Conservation (phyloP, 1,140 invertebrate genomes). For the Zaprionus taronus region DNA sequence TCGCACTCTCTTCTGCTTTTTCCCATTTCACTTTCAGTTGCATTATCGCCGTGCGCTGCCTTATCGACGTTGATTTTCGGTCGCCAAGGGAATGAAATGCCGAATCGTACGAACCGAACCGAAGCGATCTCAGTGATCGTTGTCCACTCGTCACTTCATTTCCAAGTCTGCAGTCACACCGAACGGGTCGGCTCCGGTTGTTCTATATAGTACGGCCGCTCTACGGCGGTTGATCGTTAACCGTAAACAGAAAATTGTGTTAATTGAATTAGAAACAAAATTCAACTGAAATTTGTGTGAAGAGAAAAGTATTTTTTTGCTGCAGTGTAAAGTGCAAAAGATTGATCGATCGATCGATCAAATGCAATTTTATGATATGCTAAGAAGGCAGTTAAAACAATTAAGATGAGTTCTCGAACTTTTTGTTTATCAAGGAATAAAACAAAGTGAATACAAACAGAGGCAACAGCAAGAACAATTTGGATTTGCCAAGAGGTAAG, state of each 20-base stretch:
- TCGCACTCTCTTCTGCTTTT: conserved; percentile 34
- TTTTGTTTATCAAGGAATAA: conserved; percentile 37
- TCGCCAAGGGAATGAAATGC: neutral
- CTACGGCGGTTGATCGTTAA: conserved; percentile 3
- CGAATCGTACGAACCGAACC: conserved; percentile 42
- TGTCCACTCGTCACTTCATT: conserved; percentile 53
- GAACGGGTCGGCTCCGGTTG: conserved; percentile 62
- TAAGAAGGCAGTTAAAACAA: neutral
- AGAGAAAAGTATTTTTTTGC: conserved; percentile 21
- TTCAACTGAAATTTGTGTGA: conserved; percentile 24
- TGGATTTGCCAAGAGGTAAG: conserved; percentile 60
- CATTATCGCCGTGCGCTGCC: conserved; percentile 33
- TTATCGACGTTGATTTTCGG: conserved; percentile 58
- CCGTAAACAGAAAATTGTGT: conserved; percentile 32
- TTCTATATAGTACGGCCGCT: neutral
- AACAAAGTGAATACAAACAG: conserved; percentile 60
- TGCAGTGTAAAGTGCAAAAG: conserved; percentile 22
- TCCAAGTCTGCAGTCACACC: conserved; percentile 69
- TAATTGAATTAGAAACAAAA: conserved; percentile 34
- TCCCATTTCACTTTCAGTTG: conserved; percentile 40
- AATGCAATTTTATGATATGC: conserved; percentile 1
- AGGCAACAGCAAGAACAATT: conserved; percentile 13
- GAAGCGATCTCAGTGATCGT: conserved; percentile 24
- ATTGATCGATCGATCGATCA: neutral
- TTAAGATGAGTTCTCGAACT: conserved; percentile 22